Conservation (phyloP, 2,797 vertebrate species). For the Gambusia yucatana region DNA sequence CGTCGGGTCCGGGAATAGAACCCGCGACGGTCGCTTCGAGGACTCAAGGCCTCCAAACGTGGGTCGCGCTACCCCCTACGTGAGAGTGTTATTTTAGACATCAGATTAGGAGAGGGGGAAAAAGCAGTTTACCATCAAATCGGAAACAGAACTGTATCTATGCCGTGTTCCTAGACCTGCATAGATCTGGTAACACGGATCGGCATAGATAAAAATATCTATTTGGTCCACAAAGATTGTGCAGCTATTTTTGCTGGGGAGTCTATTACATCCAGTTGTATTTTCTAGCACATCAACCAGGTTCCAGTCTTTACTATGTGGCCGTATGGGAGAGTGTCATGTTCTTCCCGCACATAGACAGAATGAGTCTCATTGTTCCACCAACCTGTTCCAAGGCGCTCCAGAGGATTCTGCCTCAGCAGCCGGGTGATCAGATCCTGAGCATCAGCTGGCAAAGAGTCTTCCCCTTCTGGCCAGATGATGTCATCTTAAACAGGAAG, state of each 20-base stretch:
- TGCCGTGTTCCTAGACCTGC: too few species aligned
- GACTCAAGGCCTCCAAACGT: too few species aligned
- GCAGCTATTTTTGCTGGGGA: background rate
- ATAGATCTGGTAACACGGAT: too few species aligned
- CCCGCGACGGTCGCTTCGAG: too few species aligned
- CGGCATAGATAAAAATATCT: background rate
- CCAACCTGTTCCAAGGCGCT: conserved; percentile 92
- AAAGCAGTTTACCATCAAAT: background rate
- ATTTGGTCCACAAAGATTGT: background rate
- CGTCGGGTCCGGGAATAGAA: too few species aligned
- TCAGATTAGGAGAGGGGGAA: background rate
- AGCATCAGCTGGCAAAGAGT: conserved; percentile 88
- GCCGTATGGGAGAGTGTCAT: background rate
- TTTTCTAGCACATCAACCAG: background rate
- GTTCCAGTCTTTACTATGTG: background rate
- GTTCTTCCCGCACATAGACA: background rate
- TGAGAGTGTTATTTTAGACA: background rate
- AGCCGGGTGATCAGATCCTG: conserved; percentile 92
- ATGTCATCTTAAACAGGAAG: conserved; percentile 87
- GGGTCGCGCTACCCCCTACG: too few species aligned
- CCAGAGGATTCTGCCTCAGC: conserved; percentile 91
- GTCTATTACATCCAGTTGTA: background rate
- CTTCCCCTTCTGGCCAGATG: conserved; percentile 94
- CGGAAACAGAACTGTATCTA: too few species aligned
- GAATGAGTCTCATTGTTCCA: conserved; percentile 61